Percentiles rank a stretch among this genome's conserved stretches.
Conservation (phyloP, 2,888 invertebrate species). For the Pilophorus perplexus region DNA sequence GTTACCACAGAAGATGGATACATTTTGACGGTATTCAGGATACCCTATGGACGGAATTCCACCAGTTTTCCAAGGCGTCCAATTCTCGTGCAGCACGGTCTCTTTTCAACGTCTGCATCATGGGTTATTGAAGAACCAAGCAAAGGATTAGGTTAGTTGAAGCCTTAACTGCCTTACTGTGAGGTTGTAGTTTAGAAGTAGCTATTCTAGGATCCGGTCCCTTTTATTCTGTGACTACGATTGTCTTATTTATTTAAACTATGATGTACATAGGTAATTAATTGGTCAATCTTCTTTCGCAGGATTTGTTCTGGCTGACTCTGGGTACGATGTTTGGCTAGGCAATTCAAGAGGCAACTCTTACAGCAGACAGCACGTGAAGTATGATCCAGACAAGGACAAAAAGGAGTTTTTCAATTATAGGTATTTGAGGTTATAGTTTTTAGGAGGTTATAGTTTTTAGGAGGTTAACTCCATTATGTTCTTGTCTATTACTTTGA, state of each 20-base stretch:
- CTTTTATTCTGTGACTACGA: no score
- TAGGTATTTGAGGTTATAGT: no score
- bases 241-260: no score
- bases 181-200: no score
- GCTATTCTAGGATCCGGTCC: no score
- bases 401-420: constrained; percentile 64
- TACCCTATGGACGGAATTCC: constrained; percentile 51
- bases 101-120: constrained; percentile 65
- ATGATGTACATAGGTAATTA: no score
- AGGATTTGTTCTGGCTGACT: constrained; percentile 66
- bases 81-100: constrained; percentile 60
- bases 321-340: constrained; percentile 77
- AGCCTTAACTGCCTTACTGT: no score
- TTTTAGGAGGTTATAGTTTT: no score
- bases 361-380: constrained; percentile 66
- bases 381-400: constrained; percentile 54
- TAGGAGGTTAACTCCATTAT: no score
- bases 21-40: constrained; percentile 61
- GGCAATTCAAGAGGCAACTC: constrained; percentile 81
- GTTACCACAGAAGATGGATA: constrained; percentile 62
- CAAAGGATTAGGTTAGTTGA: constrained; percentile 62
- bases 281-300: neutral
- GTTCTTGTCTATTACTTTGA: no score
- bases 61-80: constrained; percentile 45
- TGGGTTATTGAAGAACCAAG: constrained; percentile 68